Evolutionary conservation across 2,113 vertebrate genomes (phyloP), one percentile per base, ranked within the genome.

Genomic region (Conger conger): DNA sequence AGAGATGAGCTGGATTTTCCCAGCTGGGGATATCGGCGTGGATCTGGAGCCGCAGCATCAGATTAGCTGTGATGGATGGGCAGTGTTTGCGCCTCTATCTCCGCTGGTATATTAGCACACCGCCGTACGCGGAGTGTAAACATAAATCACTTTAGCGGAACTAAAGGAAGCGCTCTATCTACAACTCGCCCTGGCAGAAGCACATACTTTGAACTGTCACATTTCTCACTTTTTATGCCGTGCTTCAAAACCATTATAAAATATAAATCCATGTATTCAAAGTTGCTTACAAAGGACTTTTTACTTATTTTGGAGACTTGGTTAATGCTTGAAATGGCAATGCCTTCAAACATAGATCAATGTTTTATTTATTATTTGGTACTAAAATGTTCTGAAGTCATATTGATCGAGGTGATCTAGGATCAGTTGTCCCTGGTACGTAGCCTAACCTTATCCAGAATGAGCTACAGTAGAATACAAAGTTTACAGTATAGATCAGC

Each of bases 31-130:
- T 45, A 83, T 83, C 82, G 45, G 82, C 36, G 16, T 40, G n/a
- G 60, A 76, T 83, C 82, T 76, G 82, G 60, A 38, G 40, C 38
- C 1, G 35, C n/a, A 33, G 63, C 63, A 23, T 27, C 63, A 83
- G 63, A 83, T 83, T 83, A 76, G 7, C 27, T 1, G 18, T 83
- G 82, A 83, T 83, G 82, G 63, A 83, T 83, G 82, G 82, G 11
- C 60, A 60, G n/a, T 60, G 82, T 83, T 73, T 76, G 82, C 27
- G 82, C 38, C 60, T 20, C 81, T 27, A 30, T 60, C 38, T 83
- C 38, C 16, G 37, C 36, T n/a, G 16, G 27, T n/a, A n/a, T 33
- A 83, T 76, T 40, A 83, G 60, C 36, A 45, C 40, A 23, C 68
- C 27, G n/a, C 15, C 45, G 15, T 63, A 63, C n/a, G 13, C 27